These are phyloP conservation scores for Ennomos fuscantarius DNA, from an alignment of 2,888 invertebrate genomes.

Conservation along the genomic window DNA sequence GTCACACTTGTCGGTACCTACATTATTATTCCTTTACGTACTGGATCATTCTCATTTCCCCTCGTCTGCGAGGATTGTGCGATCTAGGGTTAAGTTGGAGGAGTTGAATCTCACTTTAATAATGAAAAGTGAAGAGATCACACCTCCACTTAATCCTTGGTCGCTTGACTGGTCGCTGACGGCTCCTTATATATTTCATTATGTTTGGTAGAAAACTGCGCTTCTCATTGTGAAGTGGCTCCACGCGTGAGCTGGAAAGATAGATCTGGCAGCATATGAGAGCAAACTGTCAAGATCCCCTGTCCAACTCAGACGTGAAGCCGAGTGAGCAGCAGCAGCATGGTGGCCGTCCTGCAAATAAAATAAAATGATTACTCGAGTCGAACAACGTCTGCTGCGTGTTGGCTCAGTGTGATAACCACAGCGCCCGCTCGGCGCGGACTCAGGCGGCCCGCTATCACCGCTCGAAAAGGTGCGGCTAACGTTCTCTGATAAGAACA, in stretches of 20 bases:
- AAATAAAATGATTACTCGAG: constrained; percentile 49
- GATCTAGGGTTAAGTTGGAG: constrained; percentile 84
- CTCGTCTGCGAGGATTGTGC: constrained; percentile 56
- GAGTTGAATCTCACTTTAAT: constrained; percentile 86
- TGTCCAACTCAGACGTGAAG: constrained; percentile 84
- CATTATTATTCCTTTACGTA: too few relatives aligned
- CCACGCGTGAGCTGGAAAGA: constrained; percentile 85
- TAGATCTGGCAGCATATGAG: constrained; percentile 83
- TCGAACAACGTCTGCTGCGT: constrained; percentile 46
- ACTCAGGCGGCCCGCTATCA: constrained; percentile 73
- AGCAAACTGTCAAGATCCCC: constrained; percentile 84
- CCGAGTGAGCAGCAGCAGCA: constrained; percentile 43
- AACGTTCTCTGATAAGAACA: constrained; percentile 80
- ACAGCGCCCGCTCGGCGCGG: constrained; percentile 64
- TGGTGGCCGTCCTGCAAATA: constrained; percentile 54
- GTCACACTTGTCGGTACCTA: too few relatives aligned
- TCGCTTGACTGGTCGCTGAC: constrained; percentile 48
- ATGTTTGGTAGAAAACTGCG: neutral
- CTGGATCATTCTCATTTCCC: neutral
- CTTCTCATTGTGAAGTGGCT: constrained; percentile 50
- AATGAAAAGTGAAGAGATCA: constrained; percentile 86
- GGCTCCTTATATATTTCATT: neutral
- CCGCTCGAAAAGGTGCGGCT: constrained; percentile 80
- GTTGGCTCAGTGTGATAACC: constrained; percentile 69
- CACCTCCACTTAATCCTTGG: constrained; percentile 84